These are phyloP conservation scores for Orchesella flavescens DNA, from an alignment of 2,888 invertebrate species.

Conservation along the genomic window DNA sequence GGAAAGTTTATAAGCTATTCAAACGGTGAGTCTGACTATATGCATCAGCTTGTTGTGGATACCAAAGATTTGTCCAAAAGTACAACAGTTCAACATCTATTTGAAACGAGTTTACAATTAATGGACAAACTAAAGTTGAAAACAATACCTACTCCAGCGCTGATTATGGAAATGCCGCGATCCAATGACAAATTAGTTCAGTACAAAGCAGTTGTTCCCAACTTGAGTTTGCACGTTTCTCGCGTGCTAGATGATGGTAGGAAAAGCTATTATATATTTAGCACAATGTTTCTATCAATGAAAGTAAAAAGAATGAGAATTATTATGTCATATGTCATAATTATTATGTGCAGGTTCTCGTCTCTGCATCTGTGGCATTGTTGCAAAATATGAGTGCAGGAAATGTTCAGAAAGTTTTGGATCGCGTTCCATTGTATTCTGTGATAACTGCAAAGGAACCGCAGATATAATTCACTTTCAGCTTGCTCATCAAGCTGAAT, in stretches of 20 bases:
- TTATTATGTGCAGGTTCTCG: conserved; percentile 53
- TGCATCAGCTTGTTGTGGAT: conserved; percentile 66
- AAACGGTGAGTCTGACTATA: conserved; percentile 58
- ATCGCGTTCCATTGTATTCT: conserved; percentile 55
- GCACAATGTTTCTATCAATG: background rate
- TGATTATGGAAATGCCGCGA: conserved; percentile 67
- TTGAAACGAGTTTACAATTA: conserved; percentile 61
- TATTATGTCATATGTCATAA: background rate
- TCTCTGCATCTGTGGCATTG: conserved; percentile 64
- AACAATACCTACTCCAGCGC: conserved; percentile 62
- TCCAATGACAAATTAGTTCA: conserved; percentile 61
- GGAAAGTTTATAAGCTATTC: conserved; percentile 66
- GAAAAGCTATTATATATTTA: background rate
- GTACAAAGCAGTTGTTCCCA: conserved; percentile 66
- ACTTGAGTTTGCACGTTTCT: conserved; percentile 50
- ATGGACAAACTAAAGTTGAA: conserved; percentile 64
- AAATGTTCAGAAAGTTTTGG: conserved; percentile 44
- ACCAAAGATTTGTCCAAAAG: conserved; percentile 58
- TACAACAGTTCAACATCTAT: conserved; percentile 60
- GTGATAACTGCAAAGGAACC: conserved; percentile 60
- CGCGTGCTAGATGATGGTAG: conserved; percentile 64
- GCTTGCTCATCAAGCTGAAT: conserved; percentile 49
- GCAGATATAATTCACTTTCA: conserved; percentile 63
- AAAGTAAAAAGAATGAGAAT: background rate
- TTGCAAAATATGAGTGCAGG: conserved; percentile 58